Conservation (phyloP, 2,888 invertebrate genomes). For the Lepidocyrtinus sp. region DNA sequence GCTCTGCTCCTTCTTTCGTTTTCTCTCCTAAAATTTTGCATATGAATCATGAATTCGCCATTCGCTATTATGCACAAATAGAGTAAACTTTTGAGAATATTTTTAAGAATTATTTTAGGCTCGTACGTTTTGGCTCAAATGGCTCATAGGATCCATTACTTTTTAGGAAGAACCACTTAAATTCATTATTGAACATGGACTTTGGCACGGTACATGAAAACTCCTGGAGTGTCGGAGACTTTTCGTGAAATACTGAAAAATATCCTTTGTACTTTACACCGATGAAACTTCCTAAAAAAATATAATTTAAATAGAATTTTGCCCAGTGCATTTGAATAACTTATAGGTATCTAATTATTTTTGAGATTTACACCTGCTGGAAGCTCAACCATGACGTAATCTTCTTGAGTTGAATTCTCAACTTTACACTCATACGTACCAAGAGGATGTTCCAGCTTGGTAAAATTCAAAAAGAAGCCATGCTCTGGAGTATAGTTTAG, state of each 20-base stretch:
- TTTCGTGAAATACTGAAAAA: background rate
- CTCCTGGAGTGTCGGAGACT: background rate
- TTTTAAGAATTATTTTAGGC: background rate
- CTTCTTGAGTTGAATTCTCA: constrained; percentile 23
- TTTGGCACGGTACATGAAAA: constrained; percentile 33
- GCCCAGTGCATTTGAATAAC: no score
- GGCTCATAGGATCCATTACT: background rate
- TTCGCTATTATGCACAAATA: background rate
- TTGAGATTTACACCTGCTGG: background rate
- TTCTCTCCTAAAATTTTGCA: background rate
- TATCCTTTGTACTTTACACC: background rate
- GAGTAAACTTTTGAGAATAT: background rate
- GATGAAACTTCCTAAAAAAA: constrained; percentile 25
- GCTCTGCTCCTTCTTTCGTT: no score
- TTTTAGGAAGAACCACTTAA: background rate
- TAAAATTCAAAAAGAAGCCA: constrained; percentile 44
- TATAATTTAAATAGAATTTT: no score
- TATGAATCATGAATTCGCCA: background rate
- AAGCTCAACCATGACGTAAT: constrained; percentile 22
- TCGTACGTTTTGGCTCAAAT: background rate
- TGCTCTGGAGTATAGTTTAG: constrained; percentile 30
- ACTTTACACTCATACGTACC: constrained; percentile 46
- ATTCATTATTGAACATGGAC: background rate
- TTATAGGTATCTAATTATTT: no score
- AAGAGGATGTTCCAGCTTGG: constrained; percentile 16